A percentile compares a stretch with the other conserved stretches of the same genome.
These are phyloP conservation scores for Apamea crenata DNA, from an alignment of 2,888 invertebrate species.

Conservation along the genomic window DNA sequence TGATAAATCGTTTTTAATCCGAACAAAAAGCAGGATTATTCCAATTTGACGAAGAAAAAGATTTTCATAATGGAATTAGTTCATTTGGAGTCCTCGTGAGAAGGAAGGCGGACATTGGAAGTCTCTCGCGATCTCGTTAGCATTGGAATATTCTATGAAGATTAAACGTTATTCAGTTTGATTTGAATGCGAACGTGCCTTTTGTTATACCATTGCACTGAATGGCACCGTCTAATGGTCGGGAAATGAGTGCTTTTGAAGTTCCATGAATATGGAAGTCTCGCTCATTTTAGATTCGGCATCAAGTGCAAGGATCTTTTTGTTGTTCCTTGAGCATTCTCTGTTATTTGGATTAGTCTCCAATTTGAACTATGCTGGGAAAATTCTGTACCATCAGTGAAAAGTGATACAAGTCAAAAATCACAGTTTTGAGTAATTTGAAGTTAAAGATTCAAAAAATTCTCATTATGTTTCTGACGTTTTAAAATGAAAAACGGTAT, in stretches of 20 bases:
- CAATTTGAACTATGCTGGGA: background rate
- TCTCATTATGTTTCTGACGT: no score
- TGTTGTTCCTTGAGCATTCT: conserved; percentile 27
- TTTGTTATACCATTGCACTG: conserved; percentile 66
- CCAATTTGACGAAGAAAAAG: conserved; percentile 68
- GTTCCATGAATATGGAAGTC: conserved; percentile 61
- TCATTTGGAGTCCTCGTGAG: conserved; percentile 63
- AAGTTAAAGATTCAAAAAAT: no score
- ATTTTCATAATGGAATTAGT: conserved; percentile 74
- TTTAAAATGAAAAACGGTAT: no score
- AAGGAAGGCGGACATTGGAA: conserved; percentile 63
- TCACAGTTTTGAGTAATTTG: no score
- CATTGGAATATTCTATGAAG: conserved; percentile 72
- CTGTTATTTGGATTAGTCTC: background rate
- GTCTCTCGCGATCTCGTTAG: conserved; percentile 69
- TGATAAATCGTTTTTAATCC: conserved; percentile 77
- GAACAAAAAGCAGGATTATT: conserved; percentile 73
- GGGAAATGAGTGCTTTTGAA: conserved; percentile 64
- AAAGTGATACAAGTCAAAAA: no score
- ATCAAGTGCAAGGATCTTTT: conserved; percentile 41
- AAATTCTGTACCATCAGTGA: no score
- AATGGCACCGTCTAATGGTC: conserved; percentile 66
- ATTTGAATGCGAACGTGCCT: conserved; percentile 66
- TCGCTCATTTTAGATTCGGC: conserved; percentile 48
- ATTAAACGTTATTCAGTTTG: conserved; percentile 69